Evolutionary conservation across 2,888 invertebrate species (phyloP).

Genomic region (Perizoma affinitatum): DNA sequence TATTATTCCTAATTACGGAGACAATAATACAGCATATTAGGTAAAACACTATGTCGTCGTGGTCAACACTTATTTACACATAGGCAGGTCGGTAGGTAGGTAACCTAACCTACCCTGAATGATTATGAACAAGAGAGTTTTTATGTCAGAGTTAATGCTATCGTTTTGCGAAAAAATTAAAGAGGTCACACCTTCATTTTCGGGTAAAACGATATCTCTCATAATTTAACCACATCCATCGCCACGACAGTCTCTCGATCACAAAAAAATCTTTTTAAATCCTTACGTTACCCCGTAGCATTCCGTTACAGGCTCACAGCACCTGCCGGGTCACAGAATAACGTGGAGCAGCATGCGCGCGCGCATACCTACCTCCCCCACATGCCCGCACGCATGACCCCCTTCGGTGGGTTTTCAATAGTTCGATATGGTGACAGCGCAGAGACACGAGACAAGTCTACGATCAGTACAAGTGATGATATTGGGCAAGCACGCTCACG

Average conservation of each 20-base stretch:
- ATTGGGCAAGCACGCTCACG: too few relatives aligned
- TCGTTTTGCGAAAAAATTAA: too few relatives aligned
- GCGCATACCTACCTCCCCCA: conserved; percentile 19
- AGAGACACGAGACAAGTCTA: too few relatives aligned
- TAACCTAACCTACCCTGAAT: too few relatives aligned
- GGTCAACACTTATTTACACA: too few relatives aligned
- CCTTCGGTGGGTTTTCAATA: not conserved
- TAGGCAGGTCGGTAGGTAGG: too few relatives aligned
- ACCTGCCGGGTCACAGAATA: conserved; percentile 26
- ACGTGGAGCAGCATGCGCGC: conserved; percentile 10
- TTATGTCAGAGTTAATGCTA: not conserved
- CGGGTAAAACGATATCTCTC: not conserved
- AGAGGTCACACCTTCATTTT: not conserved
- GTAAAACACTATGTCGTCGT: too few relatives aligned
- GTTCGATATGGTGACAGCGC: too few relatives aligned
- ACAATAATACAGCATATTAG: too few relatives aligned
- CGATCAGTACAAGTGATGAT: too few relatives aligned
- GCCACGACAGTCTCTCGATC: conserved; percentile 1
- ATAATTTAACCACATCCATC: conserved; percentile 5
- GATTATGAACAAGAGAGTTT: too few relatives aligned
- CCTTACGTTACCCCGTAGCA: conserved; percentile 14
- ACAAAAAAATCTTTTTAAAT: conserved; percentile 13
- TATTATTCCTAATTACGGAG: too few relatives aligned
- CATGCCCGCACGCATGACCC: not conserved
- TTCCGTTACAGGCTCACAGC: conserved; percentile 25